Percentiles rank a stretch among this genome's conserved stretches.
Evolutionary conservation across 2,888 invertebrate species (phyloP).

Genomic region (Celastrina argiolus): DNA sequence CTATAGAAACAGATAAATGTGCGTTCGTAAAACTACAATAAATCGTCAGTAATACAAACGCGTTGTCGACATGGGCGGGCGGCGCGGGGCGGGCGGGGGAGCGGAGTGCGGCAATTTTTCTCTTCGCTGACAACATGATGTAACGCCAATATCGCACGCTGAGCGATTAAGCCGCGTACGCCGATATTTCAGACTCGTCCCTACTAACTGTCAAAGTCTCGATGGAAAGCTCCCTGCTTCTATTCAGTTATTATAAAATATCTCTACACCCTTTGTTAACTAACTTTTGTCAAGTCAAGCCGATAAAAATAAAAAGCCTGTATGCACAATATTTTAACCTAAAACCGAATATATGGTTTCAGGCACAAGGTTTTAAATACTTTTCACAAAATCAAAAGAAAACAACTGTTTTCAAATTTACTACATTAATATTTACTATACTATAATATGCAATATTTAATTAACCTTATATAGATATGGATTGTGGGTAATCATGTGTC

Average conservation of each 20-base stretch:
- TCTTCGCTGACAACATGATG: slow-evolving; percentile 77
- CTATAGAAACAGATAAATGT: slow-evolving; percentile 52
- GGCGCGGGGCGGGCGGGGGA: slow-evolving; percentile 40
- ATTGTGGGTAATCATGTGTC: no score
- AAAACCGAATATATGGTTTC: no score
- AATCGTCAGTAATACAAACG: slow-evolving; percentile 72
- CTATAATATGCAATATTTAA: no score
- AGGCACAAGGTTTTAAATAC: no score
- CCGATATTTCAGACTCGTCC: slow-evolving; percentile 76
- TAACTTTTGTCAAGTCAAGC: slow-evolving; percentile 29
- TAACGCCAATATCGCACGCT: slow-evolving; percentile 77
- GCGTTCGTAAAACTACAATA: slow-evolving; percentile 69
- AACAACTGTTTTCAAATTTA: no score
- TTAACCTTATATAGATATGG: no score
- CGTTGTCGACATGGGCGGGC: slow-evolving; percentile 60
- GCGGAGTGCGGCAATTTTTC: slow-evolving; percentile 72
- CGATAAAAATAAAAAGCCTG: slow-evolving; percentile 28
- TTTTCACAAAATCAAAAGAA: no score
- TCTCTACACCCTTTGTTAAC: slow-evolving; percentile 4
- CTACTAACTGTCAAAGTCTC: slow-evolving; percentile 75
- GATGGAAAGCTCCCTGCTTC: slow-evolving; percentile 48
- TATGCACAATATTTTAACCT: no score
- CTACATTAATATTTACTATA: no score
- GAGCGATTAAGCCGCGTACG: slow-evolving; percentile 77
- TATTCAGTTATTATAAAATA: slow-evolving; percentile 21